Base-by-base conservation (phyloP, 2,113 vertebrate species). In the Scopus umbretta region DNA sequence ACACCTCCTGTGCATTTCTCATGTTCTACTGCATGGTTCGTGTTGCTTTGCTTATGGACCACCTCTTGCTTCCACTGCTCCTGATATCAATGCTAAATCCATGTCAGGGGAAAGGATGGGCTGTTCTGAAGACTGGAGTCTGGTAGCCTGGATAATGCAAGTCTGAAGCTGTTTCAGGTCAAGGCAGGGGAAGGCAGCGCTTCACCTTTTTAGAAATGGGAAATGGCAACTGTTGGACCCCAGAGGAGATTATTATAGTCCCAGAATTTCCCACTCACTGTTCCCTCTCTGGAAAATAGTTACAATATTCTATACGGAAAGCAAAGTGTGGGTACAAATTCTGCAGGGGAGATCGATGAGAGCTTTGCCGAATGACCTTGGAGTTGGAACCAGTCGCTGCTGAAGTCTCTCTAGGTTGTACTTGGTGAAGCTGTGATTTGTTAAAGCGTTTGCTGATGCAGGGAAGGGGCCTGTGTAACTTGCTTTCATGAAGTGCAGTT, bases 301-400 rank as follows among this genome's bases (percentile, higher is more conserved):
- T 80, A 16, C 8, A 29, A 26, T 66, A 56, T 50, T 43, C 26
- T 27, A 6, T 13, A 66, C 0, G 0, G 1, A 13, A 91, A 67
- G 71, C 20, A 21, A 81, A 82, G 36, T 6, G 27, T 49, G 71
- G 71, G 56, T 76, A 62, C 80, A 67, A 25, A 72, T 72, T 61
- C 68, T 80, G 75, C 62, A 83, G 62, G 42, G 52, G 32, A 68
- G 38, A 49, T 34, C 3, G 9, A 34, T 9, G 34, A 23, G 27
- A 55, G 16, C 32, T 86, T 75, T 82, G 83, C 56, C 58, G 56
- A 91, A 63, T 50, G 52, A 38, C 38, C 76, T 67, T 0, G 3
- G 38, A 83, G 58, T n/a, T 49, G 63, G 71, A 89, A 53, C 53
- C 21, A 4, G 1, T 45, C 38, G 11, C 23, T 72, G 25, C n/a